phyloP scores from a whole-genome alignment of 2,113 vertebrate species.

The Mirza zaza region DNA sequence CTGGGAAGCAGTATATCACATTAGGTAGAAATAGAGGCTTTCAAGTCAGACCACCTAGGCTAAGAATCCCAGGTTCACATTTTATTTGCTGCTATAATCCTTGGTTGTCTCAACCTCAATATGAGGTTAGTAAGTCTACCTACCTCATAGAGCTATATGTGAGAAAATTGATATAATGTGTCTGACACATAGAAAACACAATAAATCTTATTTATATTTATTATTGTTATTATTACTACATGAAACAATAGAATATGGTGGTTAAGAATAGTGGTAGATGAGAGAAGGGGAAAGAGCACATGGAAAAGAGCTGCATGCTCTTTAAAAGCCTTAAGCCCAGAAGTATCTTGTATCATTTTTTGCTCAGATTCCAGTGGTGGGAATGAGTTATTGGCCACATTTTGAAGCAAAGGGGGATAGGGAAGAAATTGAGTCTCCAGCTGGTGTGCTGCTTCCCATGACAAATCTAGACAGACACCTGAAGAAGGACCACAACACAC shows the following conservation, averaged over 20 bases:
- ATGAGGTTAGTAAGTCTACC: background rate
- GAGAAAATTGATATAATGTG: background rate
- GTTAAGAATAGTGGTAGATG: background rate
- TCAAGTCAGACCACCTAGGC: background rate
- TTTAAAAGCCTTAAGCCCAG: background rate
- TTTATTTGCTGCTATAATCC: background rate
- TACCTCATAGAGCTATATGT: background rate
- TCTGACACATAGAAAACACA: background rate
- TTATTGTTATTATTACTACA: background rate
- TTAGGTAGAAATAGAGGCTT: background rate
- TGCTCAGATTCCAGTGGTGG: background rate
- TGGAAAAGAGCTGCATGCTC: background rate
- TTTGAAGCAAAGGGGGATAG: background rate
- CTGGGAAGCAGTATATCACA: conserved; percentile 71
- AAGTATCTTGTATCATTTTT: background rate
- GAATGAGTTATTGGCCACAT: background rate
- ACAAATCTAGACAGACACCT: background rate
- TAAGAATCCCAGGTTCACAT: background rate
- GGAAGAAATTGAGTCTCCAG: background rate
- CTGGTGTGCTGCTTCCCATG: background rate
- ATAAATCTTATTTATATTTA: background rate
- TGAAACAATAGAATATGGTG: background rate
- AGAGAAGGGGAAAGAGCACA: background rate
- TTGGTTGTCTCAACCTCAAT: background rate
- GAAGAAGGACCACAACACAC: background rate